phyloP scores from a whole-genome alignment of 2,888 invertebrate species.

The Pinctada fucata region DNA sequence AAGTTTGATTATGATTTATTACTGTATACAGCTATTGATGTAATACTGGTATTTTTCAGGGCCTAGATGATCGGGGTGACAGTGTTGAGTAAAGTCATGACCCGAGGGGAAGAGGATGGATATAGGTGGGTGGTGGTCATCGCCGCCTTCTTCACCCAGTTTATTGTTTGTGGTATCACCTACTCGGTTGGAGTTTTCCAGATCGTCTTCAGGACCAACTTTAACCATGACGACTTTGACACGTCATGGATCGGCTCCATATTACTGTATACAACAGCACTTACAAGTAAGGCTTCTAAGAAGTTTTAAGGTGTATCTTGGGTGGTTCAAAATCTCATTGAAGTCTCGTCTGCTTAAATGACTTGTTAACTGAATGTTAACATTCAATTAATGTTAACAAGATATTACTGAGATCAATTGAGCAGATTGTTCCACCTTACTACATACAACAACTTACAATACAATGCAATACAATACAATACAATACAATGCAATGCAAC shows the following conservation, averaged over 20 bases:
- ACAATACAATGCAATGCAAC: no score
- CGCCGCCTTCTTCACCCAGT: slow-evolving; percentile 71
- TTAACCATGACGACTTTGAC: slow-evolving; percentile 67
- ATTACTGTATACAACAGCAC: slow-evolving; percentile 66
- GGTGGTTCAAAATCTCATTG: no score
- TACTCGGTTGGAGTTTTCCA: slow-evolving; percentile 72
- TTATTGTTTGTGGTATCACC: slow-evolving; percentile 71
- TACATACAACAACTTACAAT: no score
- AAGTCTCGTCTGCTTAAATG: no score
- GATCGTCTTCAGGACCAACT: slow-evolving; percentile 66
- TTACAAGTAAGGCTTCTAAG: slow-evolving; percentile 62
- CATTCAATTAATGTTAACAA: no score
- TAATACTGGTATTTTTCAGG: slow-evolving; percentile 38
- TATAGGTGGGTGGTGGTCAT: slow-evolving; percentile 67
- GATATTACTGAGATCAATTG: no score
- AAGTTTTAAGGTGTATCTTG: no score
- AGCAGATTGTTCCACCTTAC: no score
- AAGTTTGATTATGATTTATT: no score
- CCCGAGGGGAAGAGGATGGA: slow-evolving; percentile 43
- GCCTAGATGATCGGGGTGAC: slow-evolving; percentile 65
- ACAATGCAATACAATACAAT: no score
- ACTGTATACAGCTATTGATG: no score
- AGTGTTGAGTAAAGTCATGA: slow-evolving; percentile 35
- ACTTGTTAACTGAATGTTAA: no score
- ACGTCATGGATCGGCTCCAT: slow-evolving; percentile 70